Evolutionary conservation across 1,140 invertebrate genomes (phyloP).

Genomic region (Cotesia vestalis): DNA sequence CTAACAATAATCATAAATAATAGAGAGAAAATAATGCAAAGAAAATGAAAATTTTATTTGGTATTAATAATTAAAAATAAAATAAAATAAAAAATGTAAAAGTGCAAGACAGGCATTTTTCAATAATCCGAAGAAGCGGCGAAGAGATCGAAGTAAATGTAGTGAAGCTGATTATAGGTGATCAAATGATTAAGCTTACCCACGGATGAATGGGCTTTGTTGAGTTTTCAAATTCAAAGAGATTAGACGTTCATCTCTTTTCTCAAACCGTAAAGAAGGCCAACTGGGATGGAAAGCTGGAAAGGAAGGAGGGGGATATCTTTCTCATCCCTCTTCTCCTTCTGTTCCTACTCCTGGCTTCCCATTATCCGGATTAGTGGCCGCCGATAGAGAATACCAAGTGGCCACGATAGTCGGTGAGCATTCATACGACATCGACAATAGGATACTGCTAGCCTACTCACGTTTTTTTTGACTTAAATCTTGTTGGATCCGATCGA

Average conservation of each 20-base stretch:
- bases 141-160: background rate
- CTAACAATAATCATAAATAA: background rate
- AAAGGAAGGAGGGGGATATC: background rate
- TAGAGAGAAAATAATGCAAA: background rate
- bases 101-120: background rate
- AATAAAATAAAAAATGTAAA: background rate
- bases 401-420: slow-evolving; percentile 25
- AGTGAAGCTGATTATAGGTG: slow-evolving; percentile 18
- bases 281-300: background rate
- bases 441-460: slow-evolving; percentile 15
- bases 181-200: slow-evolving; percentile 23
- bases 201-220: slow-evolving; percentile 39
- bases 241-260: slow-evolving; percentile 44
- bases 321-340: background rate
- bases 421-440: slow-evolving; percentile 22
- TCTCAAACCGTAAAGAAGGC: slow-evolving; percentile 8
- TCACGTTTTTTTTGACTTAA: background rate
- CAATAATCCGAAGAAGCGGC: background rate
- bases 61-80: background rate
- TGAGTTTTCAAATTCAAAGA: slow-evolving; percentile 42
- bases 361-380: slow-evolving; percentile 48
- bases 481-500: slow-evolving; percentile 18
- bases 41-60: too few relatives aligned
- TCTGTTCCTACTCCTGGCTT: slow-evolving; percentile 6
- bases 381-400: slow-evolving; percentile 34